Conservation (phyloP, 2,888 invertebrate genomes). For the Drepanosiphum platanoidis region DNA sequence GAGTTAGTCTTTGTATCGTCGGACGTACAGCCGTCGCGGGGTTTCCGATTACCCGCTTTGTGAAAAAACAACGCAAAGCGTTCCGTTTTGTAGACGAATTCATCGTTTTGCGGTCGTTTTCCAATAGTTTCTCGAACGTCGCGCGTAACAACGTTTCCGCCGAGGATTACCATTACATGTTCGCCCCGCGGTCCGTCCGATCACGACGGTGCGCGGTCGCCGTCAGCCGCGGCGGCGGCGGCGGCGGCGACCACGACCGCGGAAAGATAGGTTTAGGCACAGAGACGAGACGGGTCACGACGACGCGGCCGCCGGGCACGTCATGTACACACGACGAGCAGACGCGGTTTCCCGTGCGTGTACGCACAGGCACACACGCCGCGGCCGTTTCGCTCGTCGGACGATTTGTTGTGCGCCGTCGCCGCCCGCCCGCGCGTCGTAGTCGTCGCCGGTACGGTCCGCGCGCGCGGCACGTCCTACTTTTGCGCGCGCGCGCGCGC, state of each 20-base stretch:
- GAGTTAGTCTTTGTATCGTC: too few relatives aligned
- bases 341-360: neutral
- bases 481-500: slow-evolving; percentile 40
- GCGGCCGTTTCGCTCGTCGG: neutral
- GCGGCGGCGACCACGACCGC: neutral
- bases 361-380: neutral
- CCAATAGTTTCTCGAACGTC: too few relatives aligned
- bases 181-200: neutral
- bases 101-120: too few relatives aligned
- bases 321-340: neutral
- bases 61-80: too few relatives aligned
- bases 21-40: too few relatives aligned
- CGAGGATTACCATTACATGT: too few relatives aligned
- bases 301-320: slow-evolving; percentile 22
- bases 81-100: too few relatives aligned
- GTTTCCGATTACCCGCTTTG: too few relatives aligned
- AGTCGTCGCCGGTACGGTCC: neutral
- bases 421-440: neutral
- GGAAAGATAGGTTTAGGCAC: neutral
- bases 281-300: slow-evolving; percentile 39
- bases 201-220: neutral
- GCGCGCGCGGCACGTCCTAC: slow-evolving; percentile 38
- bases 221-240: neutral
- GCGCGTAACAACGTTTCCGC: neutral
- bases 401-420: slow-evolving; percentile 20